phyloP scores from a whole-genome alignment of 2,888 invertebrate genomes.

The Cheilosia soror region DNA sequence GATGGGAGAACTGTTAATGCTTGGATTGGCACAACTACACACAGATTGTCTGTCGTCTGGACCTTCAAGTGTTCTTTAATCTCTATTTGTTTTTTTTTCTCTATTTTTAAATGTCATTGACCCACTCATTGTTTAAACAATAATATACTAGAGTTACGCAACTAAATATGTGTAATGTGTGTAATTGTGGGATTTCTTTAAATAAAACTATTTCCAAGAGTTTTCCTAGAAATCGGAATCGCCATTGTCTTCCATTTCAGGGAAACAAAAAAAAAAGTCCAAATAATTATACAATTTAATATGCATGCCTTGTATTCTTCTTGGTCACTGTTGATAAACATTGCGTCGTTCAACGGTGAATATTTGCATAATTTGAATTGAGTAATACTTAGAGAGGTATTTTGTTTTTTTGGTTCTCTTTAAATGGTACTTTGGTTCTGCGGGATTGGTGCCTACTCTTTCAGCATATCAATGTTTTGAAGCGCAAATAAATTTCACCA shows the following conservation, averaged over 20 bases:
- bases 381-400: constrained; percentile 21
- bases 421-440: constrained; percentile 33
- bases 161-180: constrained; percentile 1
- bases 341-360: constrained; percentile 58
- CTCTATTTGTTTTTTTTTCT: neutral
- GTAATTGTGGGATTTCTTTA: constrained; percentile 11
- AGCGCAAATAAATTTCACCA: constrained; percentile 26
- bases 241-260: constrained; percentile 50
- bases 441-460: constrained; percentile 17
- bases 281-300: constrained; percentile 53
- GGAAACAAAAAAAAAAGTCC: neutral
- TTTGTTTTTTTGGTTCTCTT: constrained; percentile 14
- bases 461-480: constrained; percentile 54
- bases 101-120: constrained; percentile 47
- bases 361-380: constrained; percentile 63
- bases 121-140: constrained; percentile 53
- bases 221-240: constrained; percentile 18
- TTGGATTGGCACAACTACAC: constrained; percentile 15
- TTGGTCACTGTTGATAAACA: constrained; percentile 38
- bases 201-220: constrained; percentile 19
- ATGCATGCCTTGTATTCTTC: constrained; percentile 51
- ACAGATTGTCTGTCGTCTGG: neutral
- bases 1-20: constrained; percentile 30
- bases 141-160: constrained; percentile 13
- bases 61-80: constrained; percentile 45